Evolutionary conservation across 1,140 invertebrate genomes (phyloP), one percentile per base, ranked within the genome.

Genomic region (Paraescarpia echinospica): DNA sequence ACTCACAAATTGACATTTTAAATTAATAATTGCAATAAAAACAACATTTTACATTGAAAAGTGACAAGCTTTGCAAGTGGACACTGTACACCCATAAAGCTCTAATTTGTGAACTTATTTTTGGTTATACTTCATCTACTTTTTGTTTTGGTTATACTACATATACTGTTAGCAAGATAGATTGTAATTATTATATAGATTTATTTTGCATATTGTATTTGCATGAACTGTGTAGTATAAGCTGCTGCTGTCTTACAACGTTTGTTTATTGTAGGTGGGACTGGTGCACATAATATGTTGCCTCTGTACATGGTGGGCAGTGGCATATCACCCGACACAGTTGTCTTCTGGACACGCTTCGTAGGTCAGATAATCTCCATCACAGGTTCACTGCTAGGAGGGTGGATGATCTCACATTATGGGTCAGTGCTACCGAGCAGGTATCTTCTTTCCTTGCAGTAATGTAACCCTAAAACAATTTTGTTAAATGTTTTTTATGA

Each of bases 341-440:
- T 96, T 35, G 96, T 95, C 9, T 95, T 96, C 33, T 96, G 96
- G 96, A 96, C 95, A 51, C 96, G 95, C 33, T 94, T 96, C 22
- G 92, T 96, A 33, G 96, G 96, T 48, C 95, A 96, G 93, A 92
- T 94, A 0, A 91, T 95, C 9, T 96, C 96, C 9, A 96, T 96
- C 51, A 34, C 94, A 91, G 96, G 96, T 14, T 96, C 96, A 8
- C 59, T 96, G 18, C 90, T 95, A 34, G 96, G 95, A 48, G 96
- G 96, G 92, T 94, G 93, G 92, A 89, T 95, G 34, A 88, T 95
- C 33, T 94, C 94, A 8, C 41, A 92, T 51, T 93, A 93, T 35
- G 94, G 94, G 95, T 96, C 94, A 94, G 77, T 91, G 77, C 35
- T 35, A 51, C n/a, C 89, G 48, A 8, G 18, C 33, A 91, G 34